Base-by-base conservation (phyloP, 2,888 invertebrate species). In the Spialia ferax region DNA sequence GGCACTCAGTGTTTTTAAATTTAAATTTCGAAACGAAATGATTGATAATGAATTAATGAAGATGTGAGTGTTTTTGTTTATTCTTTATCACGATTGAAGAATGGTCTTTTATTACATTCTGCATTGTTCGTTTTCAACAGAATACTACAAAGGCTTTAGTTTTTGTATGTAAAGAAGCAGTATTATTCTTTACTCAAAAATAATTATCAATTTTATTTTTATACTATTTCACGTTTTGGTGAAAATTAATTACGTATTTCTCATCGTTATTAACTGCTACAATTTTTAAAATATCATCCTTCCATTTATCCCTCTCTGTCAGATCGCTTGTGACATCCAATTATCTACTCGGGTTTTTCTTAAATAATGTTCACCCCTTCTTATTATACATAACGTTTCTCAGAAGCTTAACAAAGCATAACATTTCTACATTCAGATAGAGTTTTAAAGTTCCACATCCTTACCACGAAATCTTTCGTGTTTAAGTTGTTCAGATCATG, bases 351-450 rank as follows among this genome's bases (percentile, higher is more conserved):
- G 6, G 18, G 20, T 52, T 52, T 52, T 23, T 23, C 6, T 20
- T 52, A 52, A 52, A 23, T 23, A n/a, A 23, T 23, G 13, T 52
- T 52, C 23, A 52, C n/a, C 52, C 52, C 52, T 52, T 23, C 23
- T 23, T 8, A 52, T 23, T n/a, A 52, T 6, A 23, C 18, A n/a
- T 23, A 52, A 52, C 23, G 18, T 20, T 18, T 18, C 23, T 13
- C 50, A n/a, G n/a, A n/a, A n/a, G n/a, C n/a, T n/a, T n/a, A n/a
- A n/a, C n/a, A n/a, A n/a, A n/a, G n/a, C n/a, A n/a, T n/a, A n/a
- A n/a, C n/a, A n/a, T n/a, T 0, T 42, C 15, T 15, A 42, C n/a
- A 15, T 42, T 15, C 42, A 1, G 18, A 48, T 48, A 20, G 20
- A 20, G 20, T 48, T 20, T 48, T 20, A 8, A 22, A 52, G 15